Evolutionary conservation across 1,140 invertebrate genomes (phyloP), one percentile per base, ranked within the genome.

Genomic region (Trichogramma pretiosum): DNA sequence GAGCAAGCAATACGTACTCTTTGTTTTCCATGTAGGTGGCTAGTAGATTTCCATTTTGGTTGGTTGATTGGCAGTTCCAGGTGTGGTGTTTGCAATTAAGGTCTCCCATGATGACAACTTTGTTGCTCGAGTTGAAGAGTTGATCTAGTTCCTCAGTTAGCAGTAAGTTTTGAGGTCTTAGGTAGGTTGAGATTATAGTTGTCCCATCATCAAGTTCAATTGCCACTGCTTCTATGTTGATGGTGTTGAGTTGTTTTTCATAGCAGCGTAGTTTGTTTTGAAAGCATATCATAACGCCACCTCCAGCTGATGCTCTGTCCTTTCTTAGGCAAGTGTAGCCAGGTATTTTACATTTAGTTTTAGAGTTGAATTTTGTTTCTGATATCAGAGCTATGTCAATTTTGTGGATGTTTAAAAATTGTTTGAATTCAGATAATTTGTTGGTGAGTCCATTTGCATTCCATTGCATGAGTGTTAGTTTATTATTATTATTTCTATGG

Each of bases 321-420:
- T 45, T 41, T 48, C 57, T 56, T 1, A 10, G 10, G 7, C 49
- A 46, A 0, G 19, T 44, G 14, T 47, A 58, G 9, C 47, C 47
- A 18, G 17, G 32, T 5, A 56, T 28, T 0, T 22, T 45, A 0
- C 48, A 30, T 5, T 41, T 49, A 0, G 39, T 50, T 18, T 42
- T 51, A 0, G 50, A 16, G 1, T 16, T 21, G 3, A 53, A 9
- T 32, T 53, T 58, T 13, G 53, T 60, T 56, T 56, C 56, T 14
- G 36, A 22, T 0, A 58, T 17, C 28, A 52, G 18, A 22, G 55
- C 42, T 11, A 58, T 53, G 10, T 61, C 52, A 2, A 58, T 56
- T 0, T 52, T 48, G 7, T 55, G 30, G 21, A 16, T 24, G 1
- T 24, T 1, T 0, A 59, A 21, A 28, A 54, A 55, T 7, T 56